These are phyloP conservation scores for Salarias fasciatus DNA, from an alignment of 2,797 vertebrate genomes.

Conservation along the genomic window DNA sequence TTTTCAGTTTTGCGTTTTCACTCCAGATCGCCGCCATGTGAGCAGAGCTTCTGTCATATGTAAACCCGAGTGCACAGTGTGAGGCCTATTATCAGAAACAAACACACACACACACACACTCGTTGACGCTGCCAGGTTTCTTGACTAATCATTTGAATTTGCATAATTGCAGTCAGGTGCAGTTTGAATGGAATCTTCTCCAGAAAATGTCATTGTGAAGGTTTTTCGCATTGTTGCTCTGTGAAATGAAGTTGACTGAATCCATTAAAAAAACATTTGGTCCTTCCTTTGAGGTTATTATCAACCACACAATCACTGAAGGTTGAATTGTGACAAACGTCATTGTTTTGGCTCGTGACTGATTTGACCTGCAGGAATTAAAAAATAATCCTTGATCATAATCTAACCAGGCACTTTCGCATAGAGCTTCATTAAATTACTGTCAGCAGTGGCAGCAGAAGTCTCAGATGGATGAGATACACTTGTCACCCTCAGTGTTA, in stretches of 20 bases:
- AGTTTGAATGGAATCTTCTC: constrained; percentile 46
- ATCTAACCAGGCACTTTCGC: not conserved
- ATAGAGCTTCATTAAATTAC: not conserved
- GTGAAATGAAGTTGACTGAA: constrained; percentile 33
- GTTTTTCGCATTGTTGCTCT: constrained; percentile 25
- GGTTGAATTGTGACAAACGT: constrained; percentile 10
- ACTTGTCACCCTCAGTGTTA: no score
- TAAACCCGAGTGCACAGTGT: constrained; percentile 27
- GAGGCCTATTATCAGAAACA: constrained; percentile 52
- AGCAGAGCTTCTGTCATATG: constrained; percentile 20
- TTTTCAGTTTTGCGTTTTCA: no score
- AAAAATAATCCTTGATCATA: not conserved
- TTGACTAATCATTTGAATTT: constrained; percentile 56
- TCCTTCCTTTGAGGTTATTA: not conserved
- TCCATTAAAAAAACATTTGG: constrained; percentile 19
- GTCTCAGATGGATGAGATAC: not conserved
- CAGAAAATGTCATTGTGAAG: constrained; percentile 41
- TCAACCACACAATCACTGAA: not conserved
- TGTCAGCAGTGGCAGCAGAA: not conserved
- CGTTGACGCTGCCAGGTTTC: constrained; percentile 51
- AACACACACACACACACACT: constrained; percentile 44
- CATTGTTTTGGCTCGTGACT: constrained; percentile 5
- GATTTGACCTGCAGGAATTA: constrained; percentile 23
- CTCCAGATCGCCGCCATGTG: no score
- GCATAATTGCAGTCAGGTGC: constrained; percentile 67